Base-by-base conservation (phyloP, 2,113 vertebrate species). In the Benthochromis sp. region DNA sequence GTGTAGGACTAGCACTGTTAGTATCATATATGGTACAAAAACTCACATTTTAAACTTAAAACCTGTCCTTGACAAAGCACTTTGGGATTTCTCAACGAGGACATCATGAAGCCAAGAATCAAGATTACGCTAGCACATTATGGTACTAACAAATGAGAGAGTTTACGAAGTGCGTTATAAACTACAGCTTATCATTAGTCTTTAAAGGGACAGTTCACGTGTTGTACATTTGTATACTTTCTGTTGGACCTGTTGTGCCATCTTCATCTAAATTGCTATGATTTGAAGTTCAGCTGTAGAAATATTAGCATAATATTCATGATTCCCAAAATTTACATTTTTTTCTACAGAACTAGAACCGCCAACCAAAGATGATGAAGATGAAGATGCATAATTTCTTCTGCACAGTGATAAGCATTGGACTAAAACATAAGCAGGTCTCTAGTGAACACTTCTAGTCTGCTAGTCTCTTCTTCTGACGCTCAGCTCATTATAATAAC, bases 321-420 rank as follows among this genome's bases (percentile, higher is more conserved):
- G 57, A 61, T 61, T 61, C 57, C 57, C 29, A 31, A 31, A 61
- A 4, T 61, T 17, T 4, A 1, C 0, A 1, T 2, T 17, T 61
- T 61, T 61, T 61, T 10, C 27, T 17, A 61, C 57, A 61, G 8
- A 61, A 61, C 8, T 61, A 61, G 57, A 31, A 61, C 29, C 0
- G 3, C 54, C 54, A 57, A 17, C 0, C 29, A 61, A 9, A 29
- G 3, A 34, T 17, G 57, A 61, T 61, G 29, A 10, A 55, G 21
- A 55, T 55, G 7, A 27, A 61, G 14, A 61, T 61, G 57, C 57
- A 61, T 61, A 61, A 61, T 34, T 34, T 34, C 29, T 61, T 61
- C 57, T 61, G 16, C 57, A 61, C 8, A 61, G 2, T 0, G 29
- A 61, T 34, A 61, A 61, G 5, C 29, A 17, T 59, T 17, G 27